A percentile compares a stretch with the other conserved stretches of the same genome.
phyloP scores from a whole-genome alignment of 1,140 invertebrate genomes.

The Sycobia sp. region DNA sequence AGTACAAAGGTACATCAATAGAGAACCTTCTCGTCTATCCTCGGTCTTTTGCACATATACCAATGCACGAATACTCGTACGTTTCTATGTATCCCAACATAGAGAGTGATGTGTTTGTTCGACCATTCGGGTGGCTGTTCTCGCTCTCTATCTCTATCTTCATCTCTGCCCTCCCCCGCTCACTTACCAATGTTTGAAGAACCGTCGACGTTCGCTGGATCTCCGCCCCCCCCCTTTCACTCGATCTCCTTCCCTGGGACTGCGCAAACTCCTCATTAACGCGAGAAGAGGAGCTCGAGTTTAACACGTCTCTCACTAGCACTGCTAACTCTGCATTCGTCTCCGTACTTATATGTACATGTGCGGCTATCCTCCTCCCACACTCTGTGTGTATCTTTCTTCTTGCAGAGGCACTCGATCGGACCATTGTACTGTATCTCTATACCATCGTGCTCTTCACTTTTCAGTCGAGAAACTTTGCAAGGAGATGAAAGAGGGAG shows the following conservation, averaged over 20 bases:
- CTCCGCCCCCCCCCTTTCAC: not conserved
- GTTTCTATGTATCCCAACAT: not conserved
- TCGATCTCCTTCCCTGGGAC: not conserved
- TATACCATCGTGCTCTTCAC: no score
- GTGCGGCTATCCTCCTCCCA: not conserved
- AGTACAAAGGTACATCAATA: not conserved
- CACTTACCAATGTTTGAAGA: slow-evolving; percentile 11
- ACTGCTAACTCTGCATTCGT: not conserved
- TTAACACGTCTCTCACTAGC: not conserved
- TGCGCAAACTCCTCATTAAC: slow-evolving; percentile 10
- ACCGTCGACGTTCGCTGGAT: not conserved
- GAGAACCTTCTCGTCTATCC: not conserved
- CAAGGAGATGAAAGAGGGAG: no score
- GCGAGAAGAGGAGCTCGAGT: not conserved
- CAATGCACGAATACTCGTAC: not conserved
- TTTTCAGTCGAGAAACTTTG: not conserved
- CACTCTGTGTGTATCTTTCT: not conserved
- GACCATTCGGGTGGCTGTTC: slow-evolving; percentile 1
- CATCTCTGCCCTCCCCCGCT: no score
- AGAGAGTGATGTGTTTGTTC: slow-evolving; percentile 9
- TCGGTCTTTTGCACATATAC: not conserved
- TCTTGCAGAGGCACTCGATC: no score
- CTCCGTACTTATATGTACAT: not conserved
- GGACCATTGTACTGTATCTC: not conserved
- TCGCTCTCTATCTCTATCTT: no score